Percentiles rank a stretch among this genome's conserved stretches.
These are phyloP conservation scores for Torymus aiolomorphi DNA, from an alignment of 2,888 invertebrate genomes.

Conservation along the genomic window DNA sequence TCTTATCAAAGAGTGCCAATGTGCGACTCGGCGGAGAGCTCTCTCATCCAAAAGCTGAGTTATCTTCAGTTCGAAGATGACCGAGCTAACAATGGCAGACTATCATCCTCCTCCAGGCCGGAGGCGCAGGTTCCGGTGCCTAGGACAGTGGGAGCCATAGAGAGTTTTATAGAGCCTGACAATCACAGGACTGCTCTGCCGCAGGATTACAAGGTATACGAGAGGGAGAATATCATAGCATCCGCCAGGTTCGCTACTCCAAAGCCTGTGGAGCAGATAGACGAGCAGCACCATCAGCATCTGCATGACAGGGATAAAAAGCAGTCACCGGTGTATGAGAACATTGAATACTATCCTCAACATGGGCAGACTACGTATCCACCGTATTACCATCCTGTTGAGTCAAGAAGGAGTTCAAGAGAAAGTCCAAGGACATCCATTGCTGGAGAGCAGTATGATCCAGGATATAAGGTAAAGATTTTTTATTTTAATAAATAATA, in stretches of 20 bases:
- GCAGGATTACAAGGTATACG: conserved; percentile 79
- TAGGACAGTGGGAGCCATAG: conserved; percentile 81
- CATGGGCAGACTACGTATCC: conserved; percentile 77
- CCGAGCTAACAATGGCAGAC: conserved; percentile 60
- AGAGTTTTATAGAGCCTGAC: conserved; percentile 79
- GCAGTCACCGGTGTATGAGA: conserved; percentile 85
- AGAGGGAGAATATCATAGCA: conserved; percentile 85
- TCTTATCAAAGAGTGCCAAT: conserved; percentile 61
- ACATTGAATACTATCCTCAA: conserved; percentile 86
- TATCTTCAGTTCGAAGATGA: conserved; percentile 73
- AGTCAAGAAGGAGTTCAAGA: conserved; percentile 74
- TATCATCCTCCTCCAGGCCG: conserved; percentile 70
- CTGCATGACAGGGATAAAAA: conserved; percentile 69
- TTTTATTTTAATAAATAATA: too few species aligned
- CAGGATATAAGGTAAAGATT: conserved; percentile 71
- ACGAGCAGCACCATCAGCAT: conserved; percentile 71
- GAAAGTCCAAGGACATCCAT: conserved; percentile 73
- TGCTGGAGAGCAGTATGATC: conserved; percentile 73
- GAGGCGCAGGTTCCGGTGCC: conserved; percentile 73
- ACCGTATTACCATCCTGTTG: conserved; percentile 81
- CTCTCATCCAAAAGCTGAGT: conserved; percentile 72
- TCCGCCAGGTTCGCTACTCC: conserved; percentile 88
- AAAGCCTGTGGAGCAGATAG: conserved; percentile 82
- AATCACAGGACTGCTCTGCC: conserved; percentile 64
- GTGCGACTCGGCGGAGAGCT: conserved; percentile 73